Conservation (phyloP, 1,140 invertebrate species). For the Drosophila bocki region DNA sequence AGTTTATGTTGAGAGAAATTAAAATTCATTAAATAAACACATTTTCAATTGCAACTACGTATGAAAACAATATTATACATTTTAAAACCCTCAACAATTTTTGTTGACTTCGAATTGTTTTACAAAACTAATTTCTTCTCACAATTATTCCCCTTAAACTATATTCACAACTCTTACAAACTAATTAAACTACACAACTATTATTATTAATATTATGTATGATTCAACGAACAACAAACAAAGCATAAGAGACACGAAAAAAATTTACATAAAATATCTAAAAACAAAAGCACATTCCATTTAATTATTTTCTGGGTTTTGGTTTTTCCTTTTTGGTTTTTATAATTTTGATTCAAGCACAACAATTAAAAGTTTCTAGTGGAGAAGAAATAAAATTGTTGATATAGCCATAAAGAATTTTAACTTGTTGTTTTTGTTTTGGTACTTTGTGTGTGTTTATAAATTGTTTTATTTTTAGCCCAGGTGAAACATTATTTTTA, state of each 20-base stretch:
- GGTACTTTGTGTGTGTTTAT: conserved; percentile 44
- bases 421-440: conserved; percentile 6
- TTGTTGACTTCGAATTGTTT: too few species aligned
- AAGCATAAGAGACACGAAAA: conserved; percentile 60
- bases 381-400: conserved; percentile 51
- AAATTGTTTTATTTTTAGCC: conserved; percentile 53
- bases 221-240: conserved; percentile 70
- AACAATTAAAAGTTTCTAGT: conserved; percentile 71
- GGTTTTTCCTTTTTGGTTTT: conserved; percentile 5
- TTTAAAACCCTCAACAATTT: neutral
- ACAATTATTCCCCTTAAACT: neutral
- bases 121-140: neutral
- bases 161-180: conserved; percentile 22
- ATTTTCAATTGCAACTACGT: neutral
- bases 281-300: conserved; percentile 80
- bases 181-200: conserved; percentile 29
- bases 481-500: conserved; percentile 49
- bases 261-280: conserved; percentile 82
- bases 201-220: conserved; percentile 4
- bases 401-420: conserved; percentile 44
- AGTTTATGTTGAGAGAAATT: neutral
- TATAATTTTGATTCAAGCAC: conserved; percentile 53
- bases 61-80: too few species aligned
- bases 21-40: neutral
- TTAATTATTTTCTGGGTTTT: conserved; percentile 47